Conservation (phyloP, 2,797 vertebrate species). For the Apogon talboti region DNA sequence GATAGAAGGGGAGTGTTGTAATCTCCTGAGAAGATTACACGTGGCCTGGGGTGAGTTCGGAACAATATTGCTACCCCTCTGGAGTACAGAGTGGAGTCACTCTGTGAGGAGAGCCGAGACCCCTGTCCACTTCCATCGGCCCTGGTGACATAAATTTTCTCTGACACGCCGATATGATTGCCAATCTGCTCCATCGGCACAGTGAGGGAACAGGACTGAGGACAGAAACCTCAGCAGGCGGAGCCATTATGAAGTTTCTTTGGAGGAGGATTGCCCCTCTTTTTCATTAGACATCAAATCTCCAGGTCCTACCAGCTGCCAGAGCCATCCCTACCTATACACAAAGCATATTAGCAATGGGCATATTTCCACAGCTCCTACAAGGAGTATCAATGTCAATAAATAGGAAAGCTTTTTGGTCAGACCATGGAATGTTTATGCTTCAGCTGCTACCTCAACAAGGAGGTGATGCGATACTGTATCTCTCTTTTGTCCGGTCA, state of each 20-base stretch:
- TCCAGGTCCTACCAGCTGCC: slow-evolving; percentile 25
- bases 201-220: slow-evolving; percentile 15
- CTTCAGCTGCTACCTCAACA: too few relatives aligned
- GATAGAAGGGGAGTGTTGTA: slow-evolving; percentile 66
- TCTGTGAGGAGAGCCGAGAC: slow-evolving; percentile 65
- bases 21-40: slow-evolving; percentile 81
- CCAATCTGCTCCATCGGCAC: slow-evolving; percentile 58
- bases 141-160: slow-evolving; percentile 67
- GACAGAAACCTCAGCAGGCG: slow-evolving; percentile 32
- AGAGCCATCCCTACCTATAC: slow-evolving; percentile 1
- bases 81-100: slow-evolving; percentile 71
- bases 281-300: slow-evolving; percentile 44
- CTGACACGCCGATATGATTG: slow-evolving; percentile 69
- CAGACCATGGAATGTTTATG: too few relatives aligned
- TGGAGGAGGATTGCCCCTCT: slow-evolving; percentile 37
- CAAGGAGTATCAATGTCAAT: neutral
- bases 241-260: slow-evolving; percentile 48
- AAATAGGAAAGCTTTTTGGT: too few relatives aligned
- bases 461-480: too few relatives aligned
- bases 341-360: slow-evolving; percentile 7
- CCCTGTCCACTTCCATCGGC: slow-evolving; percentile 66
- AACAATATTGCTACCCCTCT: slow-evolving; percentile 75
- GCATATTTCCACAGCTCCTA: neutral
- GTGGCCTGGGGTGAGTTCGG: slow-evolving; percentile 69
- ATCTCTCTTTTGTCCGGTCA: too few relatives aligned